Evolutionary conservation across 92 coral and sea anemone genomes (phyloP).

Genomic region (Plumapathes pennacea): DNA sequence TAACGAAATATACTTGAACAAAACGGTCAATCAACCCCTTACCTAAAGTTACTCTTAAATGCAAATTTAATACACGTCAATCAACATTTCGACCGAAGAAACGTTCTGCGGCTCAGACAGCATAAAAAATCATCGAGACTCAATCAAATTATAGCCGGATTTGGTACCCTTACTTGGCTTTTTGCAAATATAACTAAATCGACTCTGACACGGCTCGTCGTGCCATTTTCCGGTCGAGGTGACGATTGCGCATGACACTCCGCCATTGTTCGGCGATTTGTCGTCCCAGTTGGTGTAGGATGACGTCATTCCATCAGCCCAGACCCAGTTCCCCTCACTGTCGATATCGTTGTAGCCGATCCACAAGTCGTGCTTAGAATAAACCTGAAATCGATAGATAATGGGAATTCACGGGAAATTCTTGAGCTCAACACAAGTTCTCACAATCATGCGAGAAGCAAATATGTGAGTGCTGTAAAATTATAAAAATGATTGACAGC

Average conservation of each 20-base stretch:
- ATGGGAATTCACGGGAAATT: not conserved
- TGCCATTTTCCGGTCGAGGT: constrained; percentile 92
- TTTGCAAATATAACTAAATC: constrained; percentile 82
- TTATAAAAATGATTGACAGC: not conserved
- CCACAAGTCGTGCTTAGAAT: constrained; percentile 87
- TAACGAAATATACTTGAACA: too few species aligned
- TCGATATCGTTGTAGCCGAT: constrained; percentile 97
- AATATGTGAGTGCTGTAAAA: too few species aligned
- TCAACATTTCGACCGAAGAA: too few species aligned
- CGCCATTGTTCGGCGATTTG: constrained; percentile 97
- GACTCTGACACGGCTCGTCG: constrained; percentile 87
- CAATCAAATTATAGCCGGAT: too few species aligned
- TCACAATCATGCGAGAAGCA: too few species aligned
- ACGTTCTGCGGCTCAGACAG: too few species aligned
- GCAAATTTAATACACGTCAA: too few species aligned
- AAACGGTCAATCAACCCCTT: too few species aligned
- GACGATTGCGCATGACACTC: constrained; percentile 92
- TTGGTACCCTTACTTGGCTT: constrained; percentile 71
- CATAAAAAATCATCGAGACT: too few species aligned
- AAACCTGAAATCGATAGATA: constrained; percentile 58
- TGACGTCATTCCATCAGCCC: constrained; percentile 94
- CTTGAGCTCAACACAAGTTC: not conserved
- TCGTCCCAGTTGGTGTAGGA: constrained; percentile 99
- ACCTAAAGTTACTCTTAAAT: too few species aligned
- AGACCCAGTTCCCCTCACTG: constrained; percentile 99